Evolutionary conservation across 2,888 invertebrate genomes (phyloP).

Genomic region (Noctua janthina): DNA sequence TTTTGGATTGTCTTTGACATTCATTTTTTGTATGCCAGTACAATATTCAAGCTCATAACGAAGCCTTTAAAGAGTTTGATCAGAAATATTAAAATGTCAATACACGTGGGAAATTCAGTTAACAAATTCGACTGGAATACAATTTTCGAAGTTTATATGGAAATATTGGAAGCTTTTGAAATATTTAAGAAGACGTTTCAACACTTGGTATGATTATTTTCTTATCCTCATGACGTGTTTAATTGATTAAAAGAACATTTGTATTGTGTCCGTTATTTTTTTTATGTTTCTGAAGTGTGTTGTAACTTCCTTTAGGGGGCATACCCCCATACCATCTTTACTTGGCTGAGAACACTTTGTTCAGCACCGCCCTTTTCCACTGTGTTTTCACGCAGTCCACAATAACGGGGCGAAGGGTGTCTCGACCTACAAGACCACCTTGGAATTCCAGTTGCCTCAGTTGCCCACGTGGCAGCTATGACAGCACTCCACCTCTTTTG

Average conservation of each 20-base stretch:
- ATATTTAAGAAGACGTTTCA: slow-evolving; percentile 15
- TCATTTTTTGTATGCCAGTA: slow-evolving; percentile 3
- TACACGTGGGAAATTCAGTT: not conserved
- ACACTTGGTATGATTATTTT: not conserved
- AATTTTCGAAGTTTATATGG: slow-evolving; percentile 6
- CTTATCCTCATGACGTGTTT: not conserved
- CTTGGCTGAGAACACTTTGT: too few species aligned
- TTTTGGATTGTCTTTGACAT: slow-evolving; percentile 5
- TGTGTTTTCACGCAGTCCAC: too few species aligned
- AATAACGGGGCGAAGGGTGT: too few species aligned
- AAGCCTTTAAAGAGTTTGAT: not conserved
- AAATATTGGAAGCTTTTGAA: slow-evolving; percentile 9
- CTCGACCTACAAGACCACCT: too few species aligned
- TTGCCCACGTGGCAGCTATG: too few species aligned
- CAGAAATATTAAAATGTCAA: not conserved
- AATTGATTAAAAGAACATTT: not conserved
- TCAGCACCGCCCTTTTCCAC: too few species aligned
- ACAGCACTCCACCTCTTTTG: too few species aligned
- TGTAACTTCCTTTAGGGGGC: too few species aligned
- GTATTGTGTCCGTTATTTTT: not conserved
- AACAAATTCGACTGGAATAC: slow-evolving; percentile 5
- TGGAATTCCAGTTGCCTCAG: too few species aligned
- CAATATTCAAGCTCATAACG: not conserved
- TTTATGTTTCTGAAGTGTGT: too few species aligned
- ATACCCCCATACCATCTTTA: too few species aligned